Evolutionary conservation across 2,797 vertebrate species (phyloP).

Genomic region (Hozukius guyotensis): DNA sequence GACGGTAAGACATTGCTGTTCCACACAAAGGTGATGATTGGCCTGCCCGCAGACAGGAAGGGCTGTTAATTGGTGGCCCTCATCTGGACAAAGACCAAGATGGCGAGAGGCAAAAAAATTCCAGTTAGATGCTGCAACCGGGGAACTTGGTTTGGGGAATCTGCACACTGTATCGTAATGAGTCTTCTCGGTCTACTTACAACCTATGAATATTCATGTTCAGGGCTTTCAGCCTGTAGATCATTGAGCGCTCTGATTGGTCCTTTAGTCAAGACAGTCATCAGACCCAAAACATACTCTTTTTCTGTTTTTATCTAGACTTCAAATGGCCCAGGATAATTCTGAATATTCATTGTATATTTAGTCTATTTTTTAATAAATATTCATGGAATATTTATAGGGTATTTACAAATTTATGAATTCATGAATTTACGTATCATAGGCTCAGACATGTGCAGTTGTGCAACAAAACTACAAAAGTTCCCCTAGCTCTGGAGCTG

Average conservation of each 20-base stretch:
- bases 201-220: constrained; percentile 59
- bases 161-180: constrained; percentile 31
- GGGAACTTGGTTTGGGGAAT: constrained; percentile 13
- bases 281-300: constrained; percentile 43
- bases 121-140: constrained; percentile 6
- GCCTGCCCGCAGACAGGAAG: constrained; percentile 16
- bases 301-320: constrained; percentile 56
- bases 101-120: not conserved
- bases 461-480: not conserved
- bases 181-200: constrained; percentile 42
- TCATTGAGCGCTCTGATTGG: constrained; percentile 41
- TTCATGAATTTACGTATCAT: constrained; percentile 14
- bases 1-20: not conserved
- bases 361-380: constrained; percentile 54
- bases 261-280: constrained; percentile 34
- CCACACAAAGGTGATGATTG: not conserved
- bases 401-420: constrained; percentile 24
- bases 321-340: constrained; percentile 40
- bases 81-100: constrained; percentile 38
- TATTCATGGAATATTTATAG: constrained; percentile 32
- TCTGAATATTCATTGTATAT: constrained; percentile 62
- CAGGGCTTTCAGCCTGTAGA: constrained; percentile 32
- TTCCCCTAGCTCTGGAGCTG: not conserved
- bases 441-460: constrained; percentile 1
- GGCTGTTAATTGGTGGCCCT: constrained; percentile 50